These are phyloP conservation scores for Drosophila mettleri DNA, from an alignment of 2,888 invertebrate genomes.

Conservation along the genomic window DNA sequence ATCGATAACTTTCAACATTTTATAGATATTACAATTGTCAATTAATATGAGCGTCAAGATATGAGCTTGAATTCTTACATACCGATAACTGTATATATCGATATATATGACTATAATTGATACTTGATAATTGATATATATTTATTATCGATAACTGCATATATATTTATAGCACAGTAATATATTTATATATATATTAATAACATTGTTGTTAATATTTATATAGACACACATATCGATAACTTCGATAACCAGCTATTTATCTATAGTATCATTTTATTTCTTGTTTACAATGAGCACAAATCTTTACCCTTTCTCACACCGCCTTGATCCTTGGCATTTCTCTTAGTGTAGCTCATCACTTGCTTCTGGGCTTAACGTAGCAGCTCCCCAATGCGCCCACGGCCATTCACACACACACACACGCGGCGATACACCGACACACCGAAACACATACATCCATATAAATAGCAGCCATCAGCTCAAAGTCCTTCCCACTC, in stretches of 20 bases:
- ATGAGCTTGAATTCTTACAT: neutral
- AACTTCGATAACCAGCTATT: neutral
- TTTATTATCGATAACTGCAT: neutral
- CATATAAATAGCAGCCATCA: slow-evolving; percentile 71
- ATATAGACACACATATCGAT: neutral
- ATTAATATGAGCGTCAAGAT: no score
- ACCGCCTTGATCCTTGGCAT: neutral
- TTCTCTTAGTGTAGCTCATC: slow-evolving; percentile 46
- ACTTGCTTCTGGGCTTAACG: slow-evolving; percentile 39
- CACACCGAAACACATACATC: slow-evolving; percentile 23
- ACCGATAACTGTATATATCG: neutral
- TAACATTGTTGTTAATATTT: no score
- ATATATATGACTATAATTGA: no score
- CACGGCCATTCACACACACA: slow-evolving; percentile 11
- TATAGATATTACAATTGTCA: neutral
- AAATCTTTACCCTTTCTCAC: neutral
- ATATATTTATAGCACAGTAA: neutral
- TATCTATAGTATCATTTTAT: neutral
- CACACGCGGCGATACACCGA: neutral
- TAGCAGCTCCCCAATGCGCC: slow-evolving; percentile 12
- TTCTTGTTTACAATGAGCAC: no score
- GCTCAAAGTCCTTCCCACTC: slow-evolving; percentile 46
- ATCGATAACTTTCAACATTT: neutral
- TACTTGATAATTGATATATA: no score
- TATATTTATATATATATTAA: no score